These are phyloP conservation scores for Catostomus latipinnis DNA, from an alignment of 2,797 vertebrate genomes.

Conservation along the genomic window DNA sequence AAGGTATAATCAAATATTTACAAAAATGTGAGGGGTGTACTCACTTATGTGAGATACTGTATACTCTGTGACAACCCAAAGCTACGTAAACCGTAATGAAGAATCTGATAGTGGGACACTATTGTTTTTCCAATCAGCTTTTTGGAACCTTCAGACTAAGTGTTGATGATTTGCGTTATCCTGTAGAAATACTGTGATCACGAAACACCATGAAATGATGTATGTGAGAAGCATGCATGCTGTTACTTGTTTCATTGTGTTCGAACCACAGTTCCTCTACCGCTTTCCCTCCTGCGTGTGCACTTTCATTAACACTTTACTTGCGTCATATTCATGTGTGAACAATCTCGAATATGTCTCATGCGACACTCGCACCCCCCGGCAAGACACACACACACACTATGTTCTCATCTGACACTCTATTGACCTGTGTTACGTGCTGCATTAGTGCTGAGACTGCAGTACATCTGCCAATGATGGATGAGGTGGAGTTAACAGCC, in stretches of 20 bases:
- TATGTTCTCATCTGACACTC: neutral
- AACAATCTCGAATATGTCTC: constrained; percentile 31
- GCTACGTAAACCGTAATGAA: too few species aligned
- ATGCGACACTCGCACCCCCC: constrained; percentile 19
- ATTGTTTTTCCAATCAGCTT: too few species aligned
- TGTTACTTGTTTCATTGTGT: constrained; percentile 32
- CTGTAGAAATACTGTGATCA: neutral
- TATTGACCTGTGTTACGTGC: constrained; percentile 21
- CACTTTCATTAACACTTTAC: constrained; percentile 24
- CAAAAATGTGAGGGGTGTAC: too few species aligned
- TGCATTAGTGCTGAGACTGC: constrained; percentile 48
- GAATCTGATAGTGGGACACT: too few species aligned
- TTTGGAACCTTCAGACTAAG: neutral
- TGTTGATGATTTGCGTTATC: neutral
- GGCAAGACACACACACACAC: neutral
- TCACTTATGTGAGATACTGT: too few species aligned
- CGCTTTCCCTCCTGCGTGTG: neutral
- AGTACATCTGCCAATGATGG: constrained; percentile 49
- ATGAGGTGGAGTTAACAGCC: constrained; percentile 46
- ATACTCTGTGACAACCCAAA: too few species aligned
- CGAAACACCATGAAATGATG: neutral
- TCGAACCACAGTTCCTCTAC: neutral
- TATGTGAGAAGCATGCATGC: constrained; percentile 19
- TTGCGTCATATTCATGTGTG: constrained; percentile 28
- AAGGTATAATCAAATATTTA: too few species aligned